phyloP scores from a whole-genome alignment of 2,888 invertebrate genomes.

The Stictocephala bisonia region DNA sequence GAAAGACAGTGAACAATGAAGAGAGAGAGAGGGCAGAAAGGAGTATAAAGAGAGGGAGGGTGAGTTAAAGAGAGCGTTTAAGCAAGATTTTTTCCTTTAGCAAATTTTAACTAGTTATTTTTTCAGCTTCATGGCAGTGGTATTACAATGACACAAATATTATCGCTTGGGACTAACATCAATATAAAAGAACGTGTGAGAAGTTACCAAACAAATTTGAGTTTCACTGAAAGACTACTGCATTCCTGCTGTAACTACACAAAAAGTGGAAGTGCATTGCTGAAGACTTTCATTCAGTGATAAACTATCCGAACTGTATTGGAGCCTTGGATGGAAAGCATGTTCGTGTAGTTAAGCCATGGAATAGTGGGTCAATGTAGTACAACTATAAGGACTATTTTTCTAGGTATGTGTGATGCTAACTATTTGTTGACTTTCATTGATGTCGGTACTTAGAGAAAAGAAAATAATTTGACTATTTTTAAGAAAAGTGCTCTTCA shows the following conservation, averaged over 20 bases:
- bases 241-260: neutral
- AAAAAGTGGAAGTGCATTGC: conserved; percentile 9
- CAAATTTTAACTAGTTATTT: neutral
- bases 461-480: neutral
- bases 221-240: neutral
- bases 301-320: conserved; percentile 4
- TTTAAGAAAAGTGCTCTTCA: conserved; percentile 1
- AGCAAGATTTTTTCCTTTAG: too few species aligned
- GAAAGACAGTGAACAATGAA: too few species aligned
- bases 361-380: conserved; percentile 11
- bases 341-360: neutral
- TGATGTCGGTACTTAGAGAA: conserved; percentile 23
- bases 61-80: too few species aligned
- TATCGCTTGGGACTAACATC: neutral
- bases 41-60: too few species aligned
- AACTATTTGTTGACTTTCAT: neutral
- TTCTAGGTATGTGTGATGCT: neutral
- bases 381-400: conserved; percentile 12
- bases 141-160: conserved; percentile 5
- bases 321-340: conserved; percentile 3
- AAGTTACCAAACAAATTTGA: neutral
- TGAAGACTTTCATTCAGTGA: neutral
- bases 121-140: conserved; percentile 1
- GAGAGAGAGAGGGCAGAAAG: too few species aligned
- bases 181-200: neutral